Base-by-base conservation (phyloP, 2,113 vertebrate species). In the Hiodon tergisus region DNA sequence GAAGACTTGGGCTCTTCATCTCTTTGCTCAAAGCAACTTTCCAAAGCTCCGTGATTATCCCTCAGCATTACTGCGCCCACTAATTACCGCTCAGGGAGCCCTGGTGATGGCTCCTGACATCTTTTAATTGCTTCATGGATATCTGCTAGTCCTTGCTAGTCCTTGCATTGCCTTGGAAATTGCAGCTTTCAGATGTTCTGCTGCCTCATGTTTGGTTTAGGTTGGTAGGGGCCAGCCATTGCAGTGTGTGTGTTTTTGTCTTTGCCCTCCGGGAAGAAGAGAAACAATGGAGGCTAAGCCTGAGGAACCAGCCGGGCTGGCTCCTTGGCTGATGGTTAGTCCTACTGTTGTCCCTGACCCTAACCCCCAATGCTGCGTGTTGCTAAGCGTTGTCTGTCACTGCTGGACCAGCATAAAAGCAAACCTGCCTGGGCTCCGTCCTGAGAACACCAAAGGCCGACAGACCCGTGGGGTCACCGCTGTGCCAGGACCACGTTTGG, bases 111-210 rank as follows among this genome's bases (percentile, higher is more conserved):
- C 61, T 8, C 55, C 55, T 74, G 61, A 74, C 61, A 74, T 65
- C 61, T 74, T 74, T 74, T 74, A 74, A 74, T 74, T 74, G 17
- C 72, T 48, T 47, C 16, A 13, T 55, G 51, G 61, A 31, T 55
- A 8, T 9, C 10, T 67, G 46, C 9, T 47, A 46, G 66, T 67
- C 9, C 31, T 31, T 31, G 31, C 31, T 31, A 31, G 31, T 31
- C 31, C 31, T 48, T 48, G 13, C 31, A 10, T 67, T 67, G 10
- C 17, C 5, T 7, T 53, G 72, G 72, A 63, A 62, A 63, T 53
- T 48, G 17, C 59, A 57, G n/a, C n/a, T 11, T 16, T 46, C 51
- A 73, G 8, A 53, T 48, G 48, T 13, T 73, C 9, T 13, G 4
- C 13, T 53, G 17, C 60, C 66, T 46, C 6, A 17, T 73, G n/a